A percentile compares a stretch with the other conserved stretches of the same genome.
These are phyloP conservation scores for Podargus strigoides DNA, from an alignment of 2,797 vertebrate genomes.

Conservation along the genomic window DNA sequence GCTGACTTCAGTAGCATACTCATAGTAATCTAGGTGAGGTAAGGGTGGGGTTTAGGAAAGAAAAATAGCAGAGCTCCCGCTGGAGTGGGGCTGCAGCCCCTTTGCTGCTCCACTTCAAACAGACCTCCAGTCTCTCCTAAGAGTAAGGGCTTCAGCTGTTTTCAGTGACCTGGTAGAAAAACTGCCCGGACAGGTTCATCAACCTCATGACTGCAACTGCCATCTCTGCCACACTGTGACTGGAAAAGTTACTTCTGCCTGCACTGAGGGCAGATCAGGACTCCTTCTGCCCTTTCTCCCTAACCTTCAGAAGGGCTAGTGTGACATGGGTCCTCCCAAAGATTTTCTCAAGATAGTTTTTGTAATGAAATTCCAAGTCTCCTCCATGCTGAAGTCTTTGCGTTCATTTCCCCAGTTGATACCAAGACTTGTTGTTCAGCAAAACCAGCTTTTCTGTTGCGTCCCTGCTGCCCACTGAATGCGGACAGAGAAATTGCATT, in stretches of 20 bases:
- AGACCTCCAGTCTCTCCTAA: neutral
- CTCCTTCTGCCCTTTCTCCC: neutral
- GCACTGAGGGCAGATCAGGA: neutral
- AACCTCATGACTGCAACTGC: neutral
- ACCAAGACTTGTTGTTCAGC: neutral
- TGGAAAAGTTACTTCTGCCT: neutral
- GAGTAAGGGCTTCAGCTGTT: neutral
- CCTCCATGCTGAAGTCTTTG: neutral
- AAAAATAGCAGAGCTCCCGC: neutral
- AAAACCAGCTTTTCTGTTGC: neutral
- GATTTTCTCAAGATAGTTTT: neutral
- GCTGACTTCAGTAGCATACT: neutral
- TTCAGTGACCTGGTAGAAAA: neutral
- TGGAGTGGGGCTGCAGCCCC: neutral
- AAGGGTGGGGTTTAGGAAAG: neutral
- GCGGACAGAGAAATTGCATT: neutral
- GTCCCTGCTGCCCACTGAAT: accelerated
- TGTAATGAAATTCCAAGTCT: neutral
- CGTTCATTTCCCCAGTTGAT: neutral
- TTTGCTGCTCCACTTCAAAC: neutral
- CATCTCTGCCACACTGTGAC: neutral
- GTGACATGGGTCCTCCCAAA: neutral
- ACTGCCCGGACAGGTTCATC: neutral
- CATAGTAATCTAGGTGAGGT: neutral
- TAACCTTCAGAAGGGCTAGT: neutral